Conservation (phyloP, 2,797 vertebrate genomes). For the Florisuga fusca region DNA sequence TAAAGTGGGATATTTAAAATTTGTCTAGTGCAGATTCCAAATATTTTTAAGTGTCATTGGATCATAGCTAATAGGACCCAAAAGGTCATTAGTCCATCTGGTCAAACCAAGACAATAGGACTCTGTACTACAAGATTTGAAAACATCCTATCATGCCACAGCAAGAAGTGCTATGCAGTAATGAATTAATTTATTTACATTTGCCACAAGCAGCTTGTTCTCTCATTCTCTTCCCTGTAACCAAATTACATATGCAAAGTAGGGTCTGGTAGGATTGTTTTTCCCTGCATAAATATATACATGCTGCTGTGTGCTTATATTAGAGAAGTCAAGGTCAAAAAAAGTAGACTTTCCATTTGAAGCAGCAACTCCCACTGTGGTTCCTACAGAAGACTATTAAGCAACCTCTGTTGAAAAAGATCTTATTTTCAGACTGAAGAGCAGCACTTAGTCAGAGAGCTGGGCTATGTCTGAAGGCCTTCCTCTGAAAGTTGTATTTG, state of each 20-base stretch:
- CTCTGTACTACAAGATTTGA: neutral
- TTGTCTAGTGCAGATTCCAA: neutral
- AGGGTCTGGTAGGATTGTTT: slow-evolving; percentile 50
- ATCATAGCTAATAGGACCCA: neutral
- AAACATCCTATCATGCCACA: slow-evolving; percentile 35
- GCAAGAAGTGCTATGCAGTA: slow-evolving; percentile 49
- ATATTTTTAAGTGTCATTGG: neutral
- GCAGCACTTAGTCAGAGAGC: neutral
- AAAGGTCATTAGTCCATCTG: slow-evolving; percentile 52
- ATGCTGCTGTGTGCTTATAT: slow-evolving; percentile 20
- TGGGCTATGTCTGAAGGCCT: neutral
- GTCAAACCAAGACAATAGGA: slow-evolving; percentile 38
- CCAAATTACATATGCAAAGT: slow-evolving; percentile 63
- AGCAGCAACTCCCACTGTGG: neutral
- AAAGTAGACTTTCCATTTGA: neutral
- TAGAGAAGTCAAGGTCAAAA: slow-evolving; percentile 59
- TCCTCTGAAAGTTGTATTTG: neutral
- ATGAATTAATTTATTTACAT: slow-evolving; percentile 69
- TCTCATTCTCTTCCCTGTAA: slow-evolving; percentile 62
- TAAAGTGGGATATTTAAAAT: neutral
- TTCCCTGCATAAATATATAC: slow-evolving; percentile 34
- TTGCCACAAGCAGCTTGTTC: slow-evolving; percentile 66
- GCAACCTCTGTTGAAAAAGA: neutral
- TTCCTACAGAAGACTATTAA: neutral
- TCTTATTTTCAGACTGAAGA: neutral